Conservation (phyloP, 1,140 invertebrate genomes). For the Bombus superbus region DNA sequence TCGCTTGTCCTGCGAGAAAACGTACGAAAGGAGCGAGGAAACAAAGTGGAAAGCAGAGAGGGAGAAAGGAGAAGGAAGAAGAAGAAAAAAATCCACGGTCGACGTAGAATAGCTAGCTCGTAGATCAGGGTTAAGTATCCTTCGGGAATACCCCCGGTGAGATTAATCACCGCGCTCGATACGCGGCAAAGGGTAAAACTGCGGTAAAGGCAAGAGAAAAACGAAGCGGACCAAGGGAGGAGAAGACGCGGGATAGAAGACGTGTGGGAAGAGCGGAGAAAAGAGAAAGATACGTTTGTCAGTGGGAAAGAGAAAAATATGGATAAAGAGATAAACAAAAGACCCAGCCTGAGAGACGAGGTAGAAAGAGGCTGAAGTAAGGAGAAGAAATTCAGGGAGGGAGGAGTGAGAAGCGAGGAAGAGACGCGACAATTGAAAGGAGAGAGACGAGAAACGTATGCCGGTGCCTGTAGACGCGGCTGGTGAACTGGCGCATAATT, state of each 20-base stretch:
- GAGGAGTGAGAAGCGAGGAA: neutral
- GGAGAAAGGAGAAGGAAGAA: neutral
- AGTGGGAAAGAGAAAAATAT: neutral
- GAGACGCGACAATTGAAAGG: conserved; percentile 2
- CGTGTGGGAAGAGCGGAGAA: conserved; percentile 5
- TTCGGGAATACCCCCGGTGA: conserved; percentile 75
- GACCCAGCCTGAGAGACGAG: conserved; percentile 10
- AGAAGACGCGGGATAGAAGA: neutral
- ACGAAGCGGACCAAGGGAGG: neutral
- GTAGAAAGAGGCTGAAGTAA: neutral
- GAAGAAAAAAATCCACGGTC: conserved; percentile 36
- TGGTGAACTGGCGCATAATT: conserved; percentile 65
- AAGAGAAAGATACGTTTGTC: neutral
- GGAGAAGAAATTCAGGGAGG: conserved; percentile 19
- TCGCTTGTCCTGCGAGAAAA: neutral
- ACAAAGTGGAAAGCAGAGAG: neutral
- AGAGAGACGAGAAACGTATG: conserved; percentile 2
- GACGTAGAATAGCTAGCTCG: conserved; percentile 68
- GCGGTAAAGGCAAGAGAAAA: neutral
- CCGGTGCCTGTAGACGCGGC: neutral
- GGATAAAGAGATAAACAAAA: conserved; percentile 11
- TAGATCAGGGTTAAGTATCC: conserved; percentile 79
- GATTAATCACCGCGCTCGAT: conserved; percentile 75
- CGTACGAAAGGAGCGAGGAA: neutral
- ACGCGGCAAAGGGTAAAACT: conserved; percentile 24